Evolutionary conservation across 2,113 vertebrate species (phyloP), one percentile per base, ranked within the genome.

Genomic region (Periophthalmodon schlosseri): DNA sequence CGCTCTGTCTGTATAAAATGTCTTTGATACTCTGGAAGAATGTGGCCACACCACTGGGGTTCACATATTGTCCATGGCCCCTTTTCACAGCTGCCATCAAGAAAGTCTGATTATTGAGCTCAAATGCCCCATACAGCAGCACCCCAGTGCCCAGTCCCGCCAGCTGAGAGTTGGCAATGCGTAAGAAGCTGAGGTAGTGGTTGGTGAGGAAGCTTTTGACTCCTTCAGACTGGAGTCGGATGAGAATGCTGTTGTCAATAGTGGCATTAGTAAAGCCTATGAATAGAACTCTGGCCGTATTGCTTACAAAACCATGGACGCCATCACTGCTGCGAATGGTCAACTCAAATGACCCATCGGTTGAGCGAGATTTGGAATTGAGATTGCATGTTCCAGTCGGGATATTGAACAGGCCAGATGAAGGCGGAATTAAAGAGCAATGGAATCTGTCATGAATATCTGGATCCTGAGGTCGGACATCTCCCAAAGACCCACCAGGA

Each of bases 1-100:
- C 97, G 0, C 96, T 97, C 91, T 98, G 97, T 21, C 96, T 93
- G 78, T 96, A 91, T 56, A 99, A 91, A 68, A 95, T 82, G 24
- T 98, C 97, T 87, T 95, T 97, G 89, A 98, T 96, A 90, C 97
- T 98, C 86, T 99, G 96, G 2, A 99, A 99, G 93, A 99, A 99
- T 80, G 98, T 97, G 72, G 96, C 95, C 47, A 96, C 97, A 0
- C 97, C 97, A 0, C 96, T 96, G 80, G 97, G 95, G 76, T 92
- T 98, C 60, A 99, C 95, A 0, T 99, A 99, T 79, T 97, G 96
- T 76, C 90, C 95, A 13, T 89, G 91, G 81, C 84, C 81, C 0
- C 96, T 93, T 88, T 94, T 96, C 83, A 99, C 84, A 0, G 98
- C 97, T 0, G 94, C 96, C 95, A 96, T 94, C 36, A 98, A 86